A percentile compares a stretch with the other conserved stretches of the same genome.
Conservation (phyloP, 2,888 invertebrate species). For the Octonoba sinensis region DNA sequence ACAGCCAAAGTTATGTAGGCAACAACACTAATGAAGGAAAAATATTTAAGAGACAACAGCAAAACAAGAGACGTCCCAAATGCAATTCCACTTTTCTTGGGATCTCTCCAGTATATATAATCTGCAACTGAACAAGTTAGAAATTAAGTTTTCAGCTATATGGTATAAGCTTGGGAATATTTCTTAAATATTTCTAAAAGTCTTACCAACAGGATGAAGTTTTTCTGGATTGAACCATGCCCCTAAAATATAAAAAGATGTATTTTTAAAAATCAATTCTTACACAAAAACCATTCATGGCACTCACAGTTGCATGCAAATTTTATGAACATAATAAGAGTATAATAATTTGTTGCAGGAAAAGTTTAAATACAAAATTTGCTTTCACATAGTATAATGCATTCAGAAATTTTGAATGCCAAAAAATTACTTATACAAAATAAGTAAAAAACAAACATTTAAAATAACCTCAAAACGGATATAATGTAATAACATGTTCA, state of each 20-base stretch:
- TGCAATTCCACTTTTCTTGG: slow-evolving; percentile 92
- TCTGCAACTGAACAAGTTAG: slow-evolving; percentile 61
- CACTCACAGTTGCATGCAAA: background rate
- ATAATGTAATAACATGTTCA: no score
- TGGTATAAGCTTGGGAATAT: background rate
- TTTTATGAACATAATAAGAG: background rate
- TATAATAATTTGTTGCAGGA: no score
- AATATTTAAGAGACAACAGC: slow-evolving; percentile 93
- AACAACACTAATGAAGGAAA: slow-evolving; percentile 94
- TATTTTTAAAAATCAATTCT: background rate
- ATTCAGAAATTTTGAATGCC: background rate
- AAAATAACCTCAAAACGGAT: no score
- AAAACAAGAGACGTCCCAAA: slow-evolving; percentile 90
- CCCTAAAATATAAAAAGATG: slow-evolving; percentile 13
- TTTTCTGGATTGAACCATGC: slow-evolving; percentile 59
- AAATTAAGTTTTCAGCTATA: background rate
- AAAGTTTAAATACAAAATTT: no score
- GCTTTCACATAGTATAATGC: no score
- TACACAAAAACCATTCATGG: background rate
- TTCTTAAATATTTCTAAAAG: background rate
- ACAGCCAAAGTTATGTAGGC: slow-evolving; percentile 90
- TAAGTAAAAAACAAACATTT: background rate
- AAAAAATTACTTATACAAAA: background rate
- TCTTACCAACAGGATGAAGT: slow-evolving; percentile 54
- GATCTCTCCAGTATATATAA: slow-evolving; percentile 97